A percentile compares a stretch with the other conserved stretches of the same genome.
These are phyloP conservation scores for Orcinus orca DNA, from an alignment of 2,113 vertebrate species.

Conservation along the genomic window DNA sequence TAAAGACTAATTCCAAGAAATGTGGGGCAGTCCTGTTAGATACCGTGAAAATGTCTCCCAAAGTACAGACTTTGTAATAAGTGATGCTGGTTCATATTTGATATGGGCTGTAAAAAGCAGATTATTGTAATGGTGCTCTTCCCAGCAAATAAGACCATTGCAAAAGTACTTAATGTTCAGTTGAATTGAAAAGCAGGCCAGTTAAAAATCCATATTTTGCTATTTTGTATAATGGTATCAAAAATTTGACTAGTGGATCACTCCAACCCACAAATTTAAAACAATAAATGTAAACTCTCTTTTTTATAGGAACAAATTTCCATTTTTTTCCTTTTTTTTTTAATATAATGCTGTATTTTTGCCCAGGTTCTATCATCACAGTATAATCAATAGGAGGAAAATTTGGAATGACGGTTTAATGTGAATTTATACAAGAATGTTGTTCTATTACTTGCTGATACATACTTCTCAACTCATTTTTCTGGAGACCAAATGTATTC, in stretches of 20 bases:
- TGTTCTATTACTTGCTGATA: not conserved
- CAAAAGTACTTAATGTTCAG: slow-evolving; percentile 77
- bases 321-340: not conserved
- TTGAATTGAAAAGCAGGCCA: slow-evolving; percentile 73
- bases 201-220: slow-evolving; percentile 76
- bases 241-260: slow-evolving; percentile 66
- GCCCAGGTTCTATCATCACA: not conserved
- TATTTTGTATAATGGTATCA: slow-evolving; percentile 64
- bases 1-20: slow-evolving; percentile 78
- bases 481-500: not conserved
- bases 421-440: not conserved
- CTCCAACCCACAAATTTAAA: slow-evolving; percentile 66
- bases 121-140: slow-evolving; percentile 78
- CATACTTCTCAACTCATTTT: not conserved
- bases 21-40: slow-evolving; percentile 53
- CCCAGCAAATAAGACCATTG: slow-evolving; percentile 78
- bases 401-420: not conserved
- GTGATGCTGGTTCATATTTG: slow-evolving; percentile 69
- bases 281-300: slow-evolving; percentile 62
- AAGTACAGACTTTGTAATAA: slow-evolving; percentile 78
- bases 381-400: not conserved
- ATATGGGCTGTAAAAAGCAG: slow-evolving; percentile 75
- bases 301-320: slow-evolving; percentile 47
- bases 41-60: slow-evolving; percentile 74
- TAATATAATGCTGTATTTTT: not conserved